These are phyloP conservation scores for Apistogramma diplotaenia DNA, from an alignment of 2,113 vertebrate species.

Conservation along the genomic window DNA sequence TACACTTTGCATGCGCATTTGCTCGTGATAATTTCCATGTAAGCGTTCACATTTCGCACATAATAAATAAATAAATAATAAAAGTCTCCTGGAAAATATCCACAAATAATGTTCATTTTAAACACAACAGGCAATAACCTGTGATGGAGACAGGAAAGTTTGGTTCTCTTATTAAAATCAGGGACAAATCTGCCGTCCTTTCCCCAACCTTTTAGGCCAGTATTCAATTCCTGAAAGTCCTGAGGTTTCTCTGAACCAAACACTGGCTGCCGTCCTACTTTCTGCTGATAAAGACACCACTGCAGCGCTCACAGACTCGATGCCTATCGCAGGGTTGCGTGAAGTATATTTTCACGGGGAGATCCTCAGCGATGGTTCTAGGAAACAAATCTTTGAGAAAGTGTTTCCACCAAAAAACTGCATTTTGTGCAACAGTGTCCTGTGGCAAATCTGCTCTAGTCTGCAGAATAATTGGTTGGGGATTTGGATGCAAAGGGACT, in stretches of 20 bases:
- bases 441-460: slow-evolving; percentile 40
- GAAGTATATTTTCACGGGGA: slow-evolving; percentile 2
- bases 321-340: neutral
- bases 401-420: slow-evolving; percentile 42
- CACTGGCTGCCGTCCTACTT: slow-evolving; percentile 34
- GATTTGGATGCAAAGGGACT: slow-evolving; percentile 71
- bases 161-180: neutral
- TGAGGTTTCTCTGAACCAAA: slow-evolving; percentile 10
- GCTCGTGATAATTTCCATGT: neutral
- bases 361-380: slow-evolving; percentile 21
- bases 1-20: neutral
- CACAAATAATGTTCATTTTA: neutral
- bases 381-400: slow-evolving; percentile 41
- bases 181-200: neutral
- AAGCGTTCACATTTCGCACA: neutral
- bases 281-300: slow-evolving; percentile 12
- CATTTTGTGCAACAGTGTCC: slow-evolving; percentile 65
- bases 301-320: neutral
- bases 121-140: neutral
- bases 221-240: neutral
- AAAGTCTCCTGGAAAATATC: neutral
- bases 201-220: neutral
- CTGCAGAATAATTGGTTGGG: slow-evolving; percentile 66
- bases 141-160: neutral
- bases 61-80: neutral